These are phyloP conservation scores for Lacanobia wlatinum DNA, from an alignment of 2,888 invertebrate genomes.

Conservation along the genomic window DNA sequence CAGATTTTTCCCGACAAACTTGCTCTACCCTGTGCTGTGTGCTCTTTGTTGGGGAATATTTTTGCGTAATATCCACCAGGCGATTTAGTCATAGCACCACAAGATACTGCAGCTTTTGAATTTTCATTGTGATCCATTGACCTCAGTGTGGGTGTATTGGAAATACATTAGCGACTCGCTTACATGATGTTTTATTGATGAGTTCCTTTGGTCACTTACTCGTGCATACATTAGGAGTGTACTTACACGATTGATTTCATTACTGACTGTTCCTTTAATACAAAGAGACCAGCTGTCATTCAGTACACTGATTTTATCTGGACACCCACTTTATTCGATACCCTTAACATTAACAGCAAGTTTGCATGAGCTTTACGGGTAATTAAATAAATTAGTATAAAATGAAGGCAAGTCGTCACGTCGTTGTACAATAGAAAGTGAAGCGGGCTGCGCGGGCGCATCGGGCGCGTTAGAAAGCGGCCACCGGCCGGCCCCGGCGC, in stretches of 20 bases:
- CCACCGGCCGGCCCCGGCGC: constrained; percentile 75
- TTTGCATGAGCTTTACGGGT: constrained; percentile 55
- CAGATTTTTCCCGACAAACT: constrained; percentile 74
- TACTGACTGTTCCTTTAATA: constrained; percentile 5
- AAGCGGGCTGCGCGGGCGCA: constrained; percentile 85
- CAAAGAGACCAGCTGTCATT: background rate
- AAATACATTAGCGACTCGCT: constrained; percentile 62
- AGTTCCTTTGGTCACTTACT: constrained; percentile 56
- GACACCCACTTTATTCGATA: background rate
- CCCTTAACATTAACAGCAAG: constrained; percentile 24
- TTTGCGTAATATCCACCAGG: constrained; percentile 72
- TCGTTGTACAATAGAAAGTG: constrained; percentile 87
- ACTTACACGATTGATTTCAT: constrained; percentile 39
- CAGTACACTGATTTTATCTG: constrained; percentile 5
- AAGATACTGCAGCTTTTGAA: constrained; percentile 67
- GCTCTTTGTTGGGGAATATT: constrained; percentile 74
- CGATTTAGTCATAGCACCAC: constrained; percentile 60
- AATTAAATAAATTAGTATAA: constrained; percentile 65
- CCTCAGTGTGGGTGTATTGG: constrained; percentile 63
- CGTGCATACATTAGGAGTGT: constrained; percentile 50
- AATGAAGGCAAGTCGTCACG: constrained; percentile 70
- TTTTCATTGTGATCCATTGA: constrained; percentile 69
- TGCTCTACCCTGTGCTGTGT: constrained; percentile 52
- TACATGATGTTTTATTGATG: constrained; percentile 63
- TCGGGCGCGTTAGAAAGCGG: constrained; percentile 88